Conservation (phyloP, 2,888 invertebrate genomes). For the Clivina fossor region DNA sequence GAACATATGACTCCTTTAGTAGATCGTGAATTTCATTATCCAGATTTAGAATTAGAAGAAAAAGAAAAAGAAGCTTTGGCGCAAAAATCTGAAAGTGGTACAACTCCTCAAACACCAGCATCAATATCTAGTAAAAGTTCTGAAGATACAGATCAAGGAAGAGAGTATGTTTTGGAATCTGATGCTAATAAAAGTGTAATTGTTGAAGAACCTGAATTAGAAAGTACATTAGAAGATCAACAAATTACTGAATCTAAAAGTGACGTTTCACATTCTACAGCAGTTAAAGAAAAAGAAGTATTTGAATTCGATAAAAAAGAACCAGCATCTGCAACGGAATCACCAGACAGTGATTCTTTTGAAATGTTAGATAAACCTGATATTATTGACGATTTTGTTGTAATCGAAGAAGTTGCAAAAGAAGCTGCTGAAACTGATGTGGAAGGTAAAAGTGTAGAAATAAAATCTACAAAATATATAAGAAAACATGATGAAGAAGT, state of each 20-base stretch:
- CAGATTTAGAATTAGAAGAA: conserved; percentile 55
- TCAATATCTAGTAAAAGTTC: conserved; percentile 67
- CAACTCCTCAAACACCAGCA: conserved; percentile 64
- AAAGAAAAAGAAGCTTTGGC: conserved; percentile 49
- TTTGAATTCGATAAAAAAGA: conserved; percentile 52
- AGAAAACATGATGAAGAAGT: conserved; percentile 70
- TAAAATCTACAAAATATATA: conserved; percentile 58
- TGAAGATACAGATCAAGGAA: conserved; percentile 65
- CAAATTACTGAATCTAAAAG: conserved; percentile 46
- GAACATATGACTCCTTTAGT: conserved; percentile 60
- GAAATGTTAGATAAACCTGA: conserved; percentile 86
- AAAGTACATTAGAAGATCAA: conserved; percentile 48
- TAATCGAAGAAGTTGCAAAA: conserved; percentile 84
- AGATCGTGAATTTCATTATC: conserved; percentile 53
- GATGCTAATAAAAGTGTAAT: conserved; percentile 50
- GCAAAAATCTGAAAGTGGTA: conserved; percentile 55
- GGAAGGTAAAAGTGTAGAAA: conserved; percentile 79
- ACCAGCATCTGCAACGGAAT: conserved; percentile 58
- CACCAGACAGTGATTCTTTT: conserved; percentile 82
- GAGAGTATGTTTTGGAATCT: conserved; percentile 64
- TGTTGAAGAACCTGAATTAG: conserved; percentile 60
- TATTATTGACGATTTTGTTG: conserved; percentile 84
- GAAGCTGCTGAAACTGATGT: conserved; percentile 82
- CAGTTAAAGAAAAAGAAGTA: conserved; percentile 62
- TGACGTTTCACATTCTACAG: conserved; percentile 49